Evolutionary conservation across 2,888 invertebrate genomes (phyloP).

Genomic region (Aspidiotus rigidus): DNA sequence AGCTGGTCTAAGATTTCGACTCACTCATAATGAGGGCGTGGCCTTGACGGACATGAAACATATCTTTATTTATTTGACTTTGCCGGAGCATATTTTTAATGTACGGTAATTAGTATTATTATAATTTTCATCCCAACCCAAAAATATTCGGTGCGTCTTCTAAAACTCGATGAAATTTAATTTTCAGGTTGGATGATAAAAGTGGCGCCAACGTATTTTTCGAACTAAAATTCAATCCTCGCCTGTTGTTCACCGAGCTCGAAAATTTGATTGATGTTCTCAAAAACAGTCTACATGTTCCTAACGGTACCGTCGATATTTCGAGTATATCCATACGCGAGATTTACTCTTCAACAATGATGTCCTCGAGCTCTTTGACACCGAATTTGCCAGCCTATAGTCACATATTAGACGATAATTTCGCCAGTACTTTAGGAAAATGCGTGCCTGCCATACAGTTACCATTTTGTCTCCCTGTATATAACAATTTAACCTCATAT

Average conservation of each 20-base stretch:
- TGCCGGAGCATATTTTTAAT: too few species aligned
- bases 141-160: too few species aligned
- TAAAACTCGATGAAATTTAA: neutral
- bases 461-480: slow-evolving; percentile 38
- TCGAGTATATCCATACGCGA: slow-evolving; percentile 46
- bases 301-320: slow-evolving; percentile 40
- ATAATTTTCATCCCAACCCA: too few species aligned
- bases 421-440: slow-evolving; percentile 45
- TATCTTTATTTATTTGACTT: too few species aligned
- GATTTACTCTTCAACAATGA: slow-evolving; percentile 16
- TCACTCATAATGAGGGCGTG: too few species aligned
- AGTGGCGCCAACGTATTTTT: slow-evolving; percentile 71
- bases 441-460: slow-evolving; percentile 52
- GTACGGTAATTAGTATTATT: too few species aligned
- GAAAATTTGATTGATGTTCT: slow-evolving; percentile 5
- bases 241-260: slow-evolving; percentile 48
- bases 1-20: too few species aligned
- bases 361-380: slow-evolving; percentile 13
- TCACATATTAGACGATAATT: slow-evolving; percentile 41
- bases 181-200: slow-evolving; percentile 52
- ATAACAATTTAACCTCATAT: slow-evolving; percentile 72
- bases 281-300: slow-evolving; percentile 10
- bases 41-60: too few species aligned
- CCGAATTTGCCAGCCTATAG: slow-evolving; percentile 43
- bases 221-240: slow-evolving; percentile 73